Conservation (phyloP, 1,140 invertebrate genomes). For the Drosophila virilis region DNA sequence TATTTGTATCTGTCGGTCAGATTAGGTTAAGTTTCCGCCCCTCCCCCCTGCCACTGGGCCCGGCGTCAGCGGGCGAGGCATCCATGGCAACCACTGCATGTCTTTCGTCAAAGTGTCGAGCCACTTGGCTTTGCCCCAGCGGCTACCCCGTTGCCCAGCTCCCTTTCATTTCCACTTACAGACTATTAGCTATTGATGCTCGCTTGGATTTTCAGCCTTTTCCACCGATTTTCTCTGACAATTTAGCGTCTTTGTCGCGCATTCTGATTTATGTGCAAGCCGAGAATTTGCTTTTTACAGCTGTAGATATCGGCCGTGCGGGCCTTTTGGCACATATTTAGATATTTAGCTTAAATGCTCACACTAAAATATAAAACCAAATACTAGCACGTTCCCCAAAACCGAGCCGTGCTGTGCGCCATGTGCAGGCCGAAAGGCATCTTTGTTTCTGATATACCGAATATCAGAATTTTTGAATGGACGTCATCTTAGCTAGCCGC, state of each 20-base stretch:
- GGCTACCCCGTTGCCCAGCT: background rate
- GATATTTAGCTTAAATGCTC: constrained; percentile 69
- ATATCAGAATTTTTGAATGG: constrained; percentile 58
- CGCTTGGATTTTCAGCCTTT: constrained; percentile 27
- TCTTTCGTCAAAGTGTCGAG: constrained; percentile 81
- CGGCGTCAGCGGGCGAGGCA: background rate
- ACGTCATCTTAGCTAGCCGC: constrained; percentile 65
- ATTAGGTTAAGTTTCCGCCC: constrained; percentile 71
- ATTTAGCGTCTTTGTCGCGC: constrained; percentile 68
- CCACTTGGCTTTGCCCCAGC: constrained; percentile 53
- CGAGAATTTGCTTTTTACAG: constrained; percentile 41
- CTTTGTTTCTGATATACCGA: constrained; percentile 14
- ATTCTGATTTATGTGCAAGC: constrained; percentile 65
- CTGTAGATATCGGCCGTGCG: background rate
- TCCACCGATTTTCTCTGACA: constrained; percentile 33
- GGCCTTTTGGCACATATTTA: constrained; percentile 62
- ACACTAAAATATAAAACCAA: constrained; percentile 49
- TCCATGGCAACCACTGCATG: constrained; percentile 63
- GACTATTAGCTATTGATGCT: constrained; percentile 51
- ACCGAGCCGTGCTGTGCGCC: background rate
- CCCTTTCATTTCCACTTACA: background rate
- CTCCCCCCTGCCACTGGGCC: background rate
- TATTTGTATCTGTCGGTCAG: constrained; percentile 82
- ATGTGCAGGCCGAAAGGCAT: constrained; percentile 29
- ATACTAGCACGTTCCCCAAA: constrained; percentile 1